Percentiles rank a stretch among this genome's conserved stretches.
Evolutionary conservation across 1,140 invertebrate species (phyloP).

Genomic region (Lanistes nyassanus): DNA sequence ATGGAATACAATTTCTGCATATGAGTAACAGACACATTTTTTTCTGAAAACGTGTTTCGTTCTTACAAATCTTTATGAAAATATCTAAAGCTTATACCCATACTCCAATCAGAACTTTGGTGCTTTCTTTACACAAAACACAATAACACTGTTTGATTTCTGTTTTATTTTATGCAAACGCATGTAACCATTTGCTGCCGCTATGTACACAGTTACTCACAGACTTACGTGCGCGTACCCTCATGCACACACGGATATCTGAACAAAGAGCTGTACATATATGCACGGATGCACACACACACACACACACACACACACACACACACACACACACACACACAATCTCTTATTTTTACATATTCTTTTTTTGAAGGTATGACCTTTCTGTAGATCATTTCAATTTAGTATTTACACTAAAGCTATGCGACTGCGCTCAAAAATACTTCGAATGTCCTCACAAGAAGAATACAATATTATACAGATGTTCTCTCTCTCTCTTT

Average conservation of each 20-base stretch:
- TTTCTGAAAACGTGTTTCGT: neutral
- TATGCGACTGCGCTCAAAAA: neutral
- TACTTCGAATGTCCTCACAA: neutral
- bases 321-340: conserved; percentile 5
- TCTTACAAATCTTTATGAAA: neutral
- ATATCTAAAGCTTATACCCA: neutral
- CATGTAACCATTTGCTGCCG: neutral
- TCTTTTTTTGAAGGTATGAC: neutral
- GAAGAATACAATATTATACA: neutral
- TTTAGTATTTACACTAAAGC: neutral
- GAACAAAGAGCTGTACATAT: no score
- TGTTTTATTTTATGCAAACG: neutral
- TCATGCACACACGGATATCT: no score
- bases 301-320: neutral
- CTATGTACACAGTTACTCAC: neutral
- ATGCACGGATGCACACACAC: neutral
- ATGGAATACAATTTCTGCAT: no score
- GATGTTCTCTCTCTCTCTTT: conserved; percentile 1
- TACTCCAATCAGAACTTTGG: neutral
- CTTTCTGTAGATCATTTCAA: neutral
- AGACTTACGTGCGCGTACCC: no score
- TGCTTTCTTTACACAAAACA: neutral
- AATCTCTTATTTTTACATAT: neutral
- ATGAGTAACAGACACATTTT: neutral
- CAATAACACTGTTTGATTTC: neutral